phyloP scores from a whole-genome alignment of 2,113 vertebrate species.

The Misgurnus anguillicaudatus region DNA sequence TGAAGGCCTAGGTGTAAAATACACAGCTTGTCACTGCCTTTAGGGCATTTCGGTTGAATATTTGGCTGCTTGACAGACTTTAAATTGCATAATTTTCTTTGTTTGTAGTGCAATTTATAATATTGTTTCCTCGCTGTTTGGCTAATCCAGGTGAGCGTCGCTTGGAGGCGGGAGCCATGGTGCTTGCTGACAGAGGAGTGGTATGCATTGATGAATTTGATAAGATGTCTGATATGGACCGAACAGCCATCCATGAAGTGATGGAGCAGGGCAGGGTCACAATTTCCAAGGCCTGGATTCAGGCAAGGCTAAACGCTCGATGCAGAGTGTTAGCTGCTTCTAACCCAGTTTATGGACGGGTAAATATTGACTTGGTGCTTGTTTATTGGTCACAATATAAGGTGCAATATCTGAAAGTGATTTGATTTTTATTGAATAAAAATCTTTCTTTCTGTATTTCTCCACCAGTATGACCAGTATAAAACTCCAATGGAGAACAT shows the following conservation, averaged over 20 bases:
- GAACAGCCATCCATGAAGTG: slow-evolving; percentile 56
- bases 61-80: no score
- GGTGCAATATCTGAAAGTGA: neutral
- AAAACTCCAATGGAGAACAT: slow-evolving; percentile 61
- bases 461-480: slow-evolving; percentile 60
- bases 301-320: slow-evolving; percentile 67
- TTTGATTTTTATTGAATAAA: neutral
- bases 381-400: neutral
- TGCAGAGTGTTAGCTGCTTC: slow-evolving; percentile 69
- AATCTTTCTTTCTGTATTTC: neutral
- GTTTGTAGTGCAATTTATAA: no score
- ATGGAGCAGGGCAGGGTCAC: slow-evolving; percentile 68
- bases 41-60: no score
- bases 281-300: slow-evolving; percentile 66
- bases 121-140: neutral
- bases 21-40: no score
- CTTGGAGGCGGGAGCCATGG: slow-evolving; percentile 58
- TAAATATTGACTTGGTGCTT: slow-evolving; percentile 30
- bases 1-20: no score
- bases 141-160: slow-evolving; percentile 31
- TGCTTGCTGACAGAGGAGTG: slow-evolving; percentile 54
- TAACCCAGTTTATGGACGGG: slow-evolving; percentile 59
- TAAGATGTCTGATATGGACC: slow-evolving; percentile 65
- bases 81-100: no score
- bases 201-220: slow-evolving; percentile 64